Percentiles rank a stretch among this genome's conserved stretches.
Evolutionary conservation across 2,888 invertebrate genomes (phyloP).

Genomic region (Gonocerus acuteangulatus): DNA sequence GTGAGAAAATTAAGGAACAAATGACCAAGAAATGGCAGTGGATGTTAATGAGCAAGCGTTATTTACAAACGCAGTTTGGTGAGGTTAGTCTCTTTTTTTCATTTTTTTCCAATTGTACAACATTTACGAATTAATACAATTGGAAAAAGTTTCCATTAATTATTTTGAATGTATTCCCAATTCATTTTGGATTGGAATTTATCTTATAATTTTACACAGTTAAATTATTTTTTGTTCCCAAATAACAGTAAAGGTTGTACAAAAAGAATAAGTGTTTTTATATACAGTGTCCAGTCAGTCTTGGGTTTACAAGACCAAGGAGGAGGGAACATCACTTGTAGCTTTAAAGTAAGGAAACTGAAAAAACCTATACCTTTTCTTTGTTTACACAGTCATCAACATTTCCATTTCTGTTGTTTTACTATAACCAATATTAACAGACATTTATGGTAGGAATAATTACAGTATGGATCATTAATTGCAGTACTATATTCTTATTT

Average conservation of each 20-base stretch:
- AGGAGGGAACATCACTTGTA: slow-evolving; percentile 22
- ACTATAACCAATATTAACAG: no score
- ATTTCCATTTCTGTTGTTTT: background rate
- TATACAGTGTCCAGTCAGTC: slow-evolving; percentile 25
- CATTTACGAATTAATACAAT: background rate
- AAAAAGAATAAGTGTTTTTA: slow-evolving; percentile 9
- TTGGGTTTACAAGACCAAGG: slow-evolving; percentile 22
- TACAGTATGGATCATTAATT: no score
- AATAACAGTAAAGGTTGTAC: slow-evolving; percentile 12
- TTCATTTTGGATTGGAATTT: background rate
- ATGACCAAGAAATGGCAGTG: background rate
- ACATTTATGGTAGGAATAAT: no score
- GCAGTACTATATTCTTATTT: no score
- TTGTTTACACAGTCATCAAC: background rate
- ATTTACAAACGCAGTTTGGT: slow-evolving; percentile 18
- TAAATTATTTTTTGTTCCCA: background rate
- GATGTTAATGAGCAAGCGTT: slow-evolving; percentile 21
- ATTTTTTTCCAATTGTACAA: slow-evolving; percentile 12
- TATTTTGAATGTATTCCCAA: background rate
- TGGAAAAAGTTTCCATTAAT: background rate
- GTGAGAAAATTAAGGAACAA: background rate
- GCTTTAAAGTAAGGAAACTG: background rate
- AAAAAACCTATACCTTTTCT: slow-evolving; percentile 11
- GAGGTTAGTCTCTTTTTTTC: slow-evolving; percentile 4
- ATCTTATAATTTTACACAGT: background rate